These are phyloP conservation scores for Orbicella faveolata DNA, from an alignment of 64 coral and sea anemone genomes.

Conservation along the genomic window DNA sequence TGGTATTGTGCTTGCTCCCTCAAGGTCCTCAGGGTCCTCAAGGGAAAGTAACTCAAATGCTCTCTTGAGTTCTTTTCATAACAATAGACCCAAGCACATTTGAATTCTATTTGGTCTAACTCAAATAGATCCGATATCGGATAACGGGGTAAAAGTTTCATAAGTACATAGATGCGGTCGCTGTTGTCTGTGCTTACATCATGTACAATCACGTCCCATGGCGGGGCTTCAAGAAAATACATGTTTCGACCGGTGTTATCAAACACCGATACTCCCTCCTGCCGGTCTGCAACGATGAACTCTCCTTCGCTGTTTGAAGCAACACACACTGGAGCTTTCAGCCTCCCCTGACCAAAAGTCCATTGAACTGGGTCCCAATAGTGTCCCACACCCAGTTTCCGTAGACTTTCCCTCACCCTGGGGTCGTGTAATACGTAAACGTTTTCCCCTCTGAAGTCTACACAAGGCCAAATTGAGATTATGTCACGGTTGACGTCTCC, in stretches of 20 bases:
- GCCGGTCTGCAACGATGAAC: neutral
- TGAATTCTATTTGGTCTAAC: too few relatives aligned
- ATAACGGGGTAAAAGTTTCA: neutral
- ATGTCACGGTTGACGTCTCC: too few relatives aligned
- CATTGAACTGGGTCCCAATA: neutral
- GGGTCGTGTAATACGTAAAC: slow-evolving; percentile 17
- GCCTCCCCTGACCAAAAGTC: too few relatives aligned
- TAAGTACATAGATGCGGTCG: slow-evolving; percentile 6
- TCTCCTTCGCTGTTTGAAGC: neutral
- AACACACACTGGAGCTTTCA: neutral
- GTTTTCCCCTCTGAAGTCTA: neutral
- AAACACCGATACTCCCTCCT: too few relatives aligned
- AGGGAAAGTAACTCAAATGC: too few relatives aligned
- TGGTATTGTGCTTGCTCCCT: too few relatives aligned
- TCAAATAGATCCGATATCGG: neutral
- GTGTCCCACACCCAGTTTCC: neutral
- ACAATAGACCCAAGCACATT: neutral
- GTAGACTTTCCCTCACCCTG: neutral
- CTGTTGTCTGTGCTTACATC: slow-evolving; percentile 22
- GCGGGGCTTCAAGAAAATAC: neutral
- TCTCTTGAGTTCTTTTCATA: neutral
- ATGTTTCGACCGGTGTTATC: neutral
- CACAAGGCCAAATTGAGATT: neutral
- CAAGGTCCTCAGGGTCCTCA: too few relatives aligned
- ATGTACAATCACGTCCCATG: neutral